These are phyloP conservation scores for Atta texana DNA, from an alignment of 1,140 invertebrate genomes.

Conservation along the genomic window DNA sequence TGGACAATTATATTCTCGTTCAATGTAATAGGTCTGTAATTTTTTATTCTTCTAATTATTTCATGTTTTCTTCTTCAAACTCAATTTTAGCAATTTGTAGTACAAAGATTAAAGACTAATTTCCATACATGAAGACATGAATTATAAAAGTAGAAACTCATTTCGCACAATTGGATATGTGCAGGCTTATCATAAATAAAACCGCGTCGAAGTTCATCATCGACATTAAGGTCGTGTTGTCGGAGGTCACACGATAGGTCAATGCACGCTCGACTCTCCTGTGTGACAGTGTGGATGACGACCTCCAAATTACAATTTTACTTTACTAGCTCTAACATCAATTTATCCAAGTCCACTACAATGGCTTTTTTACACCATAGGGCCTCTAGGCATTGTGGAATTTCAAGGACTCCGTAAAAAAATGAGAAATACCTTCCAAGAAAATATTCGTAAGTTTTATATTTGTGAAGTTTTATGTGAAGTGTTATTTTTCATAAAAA, in stretches of 20 bases:
- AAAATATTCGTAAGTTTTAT: neutral
- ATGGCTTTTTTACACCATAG: neutral
- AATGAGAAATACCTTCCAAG: neutral
- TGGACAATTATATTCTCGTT: neutral
- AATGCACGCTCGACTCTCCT: conserved; percentile 46
- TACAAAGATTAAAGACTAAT: neutral
- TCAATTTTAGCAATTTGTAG: neutral
- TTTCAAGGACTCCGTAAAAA: neutral
- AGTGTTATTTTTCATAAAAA: neutral
- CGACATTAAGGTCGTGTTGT: conserved; percentile 61
- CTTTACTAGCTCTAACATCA: neutral
- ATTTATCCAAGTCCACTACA: neutral
- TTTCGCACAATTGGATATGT: conserved; percentile 14
- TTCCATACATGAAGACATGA: neutral
- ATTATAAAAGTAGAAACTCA: neutral
- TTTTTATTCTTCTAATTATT: neutral
- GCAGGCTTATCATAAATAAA: conserved; percentile 17
- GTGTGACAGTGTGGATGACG: conserved; percentile 4
- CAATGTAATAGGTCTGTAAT: neutral
- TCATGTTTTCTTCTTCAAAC: neutral
- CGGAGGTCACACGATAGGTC: conserved; percentile 56
- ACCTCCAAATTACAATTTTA: conserved; percentile 44
- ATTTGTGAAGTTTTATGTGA: no score
- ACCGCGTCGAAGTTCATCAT: conserved; percentile 34
- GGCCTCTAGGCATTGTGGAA: neutral